Evolutionary conservation across 2,888 invertebrate genomes (phyloP).

Genomic region (Craniophora ligustri): DNA sequence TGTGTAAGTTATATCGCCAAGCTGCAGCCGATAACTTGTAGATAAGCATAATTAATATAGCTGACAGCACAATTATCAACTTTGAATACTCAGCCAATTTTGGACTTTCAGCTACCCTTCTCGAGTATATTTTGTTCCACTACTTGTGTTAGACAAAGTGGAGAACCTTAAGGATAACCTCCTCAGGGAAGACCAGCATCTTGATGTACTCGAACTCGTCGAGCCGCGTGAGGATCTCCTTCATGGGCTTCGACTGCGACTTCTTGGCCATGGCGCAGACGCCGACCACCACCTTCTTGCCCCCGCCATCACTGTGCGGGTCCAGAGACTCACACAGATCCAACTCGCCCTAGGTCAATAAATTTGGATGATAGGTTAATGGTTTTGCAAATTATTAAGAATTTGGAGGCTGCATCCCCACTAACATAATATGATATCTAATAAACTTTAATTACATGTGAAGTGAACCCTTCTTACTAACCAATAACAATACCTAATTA

Average conservation of each 20-base stretch:
- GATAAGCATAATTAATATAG: constrained; percentile 20
- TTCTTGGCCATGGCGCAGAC: constrained; percentile 99
- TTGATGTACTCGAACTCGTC: constrained; percentile 99
- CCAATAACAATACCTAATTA: too few species aligned
- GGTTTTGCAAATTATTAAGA: neutral
- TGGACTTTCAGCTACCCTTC: constrained; percentile 11
- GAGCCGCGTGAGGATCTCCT: constrained; percentile 98
- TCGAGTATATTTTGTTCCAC: constrained; percentile 80
- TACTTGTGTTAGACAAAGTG: constrained; percentile 81
- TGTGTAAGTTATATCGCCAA: constrained; percentile 13
- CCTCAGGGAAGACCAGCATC: constrained; percentile 98
- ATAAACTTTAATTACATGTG: too few species aligned
- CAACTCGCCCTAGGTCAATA: constrained; percentile 90
- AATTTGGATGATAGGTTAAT: constrained; percentile 13
- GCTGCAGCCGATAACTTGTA: constrained; percentile 15
- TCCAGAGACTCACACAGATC: constrained; percentile 92
- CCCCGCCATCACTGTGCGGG: constrained; percentile 89
- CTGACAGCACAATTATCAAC: constrained; percentile 32
- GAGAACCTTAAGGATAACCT: constrained; percentile 96
- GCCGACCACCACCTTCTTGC: constrained; percentile 98
- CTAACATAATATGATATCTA: too few species aligned
- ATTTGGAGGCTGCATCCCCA: too few species aligned
- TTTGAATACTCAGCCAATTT: constrained; percentile 38
- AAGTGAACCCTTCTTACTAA: neutral
- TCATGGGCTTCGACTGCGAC: constrained; percentile 99